phyloP scores from a whole-genome alignment of 2,113 vertebrate genomes.

The Aegypius monachus region DNA sequence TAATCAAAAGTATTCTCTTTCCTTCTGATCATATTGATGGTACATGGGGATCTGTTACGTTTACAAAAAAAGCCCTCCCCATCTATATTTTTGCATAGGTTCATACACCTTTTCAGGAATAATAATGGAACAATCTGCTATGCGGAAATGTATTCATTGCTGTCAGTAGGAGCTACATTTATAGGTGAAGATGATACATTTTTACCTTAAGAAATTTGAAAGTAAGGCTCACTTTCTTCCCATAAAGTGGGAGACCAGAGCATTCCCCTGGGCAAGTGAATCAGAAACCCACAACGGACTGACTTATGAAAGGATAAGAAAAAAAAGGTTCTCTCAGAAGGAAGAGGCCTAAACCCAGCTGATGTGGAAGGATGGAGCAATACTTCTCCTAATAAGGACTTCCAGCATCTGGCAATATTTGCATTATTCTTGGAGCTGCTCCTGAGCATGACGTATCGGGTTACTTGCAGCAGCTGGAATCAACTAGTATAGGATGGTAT shows the following conservation, averaged over 20 bases:
- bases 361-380: not conserved
- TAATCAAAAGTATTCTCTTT: not conserved
- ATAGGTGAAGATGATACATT: not conserved
- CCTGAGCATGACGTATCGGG: accelerated
- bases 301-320: not conserved
- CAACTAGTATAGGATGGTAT: not conserved
- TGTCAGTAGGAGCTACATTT: not conserved
- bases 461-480: constrained; percentile 15
- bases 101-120: not conserved
- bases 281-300: not conserved
- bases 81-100: not conserved
- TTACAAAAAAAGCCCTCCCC: not conserved
- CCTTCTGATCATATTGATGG: not conserved
- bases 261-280: not conserved
- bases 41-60: not conserved
- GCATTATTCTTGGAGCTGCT: not conserved
- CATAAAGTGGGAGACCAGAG: not conserved
- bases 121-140: not conserved
- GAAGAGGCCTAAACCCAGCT: not conserved
- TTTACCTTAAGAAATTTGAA: not conserved
- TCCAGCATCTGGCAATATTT: not conserved
- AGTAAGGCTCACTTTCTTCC: not conserved
- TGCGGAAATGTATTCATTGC: not conserved
- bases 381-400: not conserved
- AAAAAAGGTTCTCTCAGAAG: not conserved